Conservation (phyloP, 1,140 invertebrate species). For the Ips typographus region DNA sequence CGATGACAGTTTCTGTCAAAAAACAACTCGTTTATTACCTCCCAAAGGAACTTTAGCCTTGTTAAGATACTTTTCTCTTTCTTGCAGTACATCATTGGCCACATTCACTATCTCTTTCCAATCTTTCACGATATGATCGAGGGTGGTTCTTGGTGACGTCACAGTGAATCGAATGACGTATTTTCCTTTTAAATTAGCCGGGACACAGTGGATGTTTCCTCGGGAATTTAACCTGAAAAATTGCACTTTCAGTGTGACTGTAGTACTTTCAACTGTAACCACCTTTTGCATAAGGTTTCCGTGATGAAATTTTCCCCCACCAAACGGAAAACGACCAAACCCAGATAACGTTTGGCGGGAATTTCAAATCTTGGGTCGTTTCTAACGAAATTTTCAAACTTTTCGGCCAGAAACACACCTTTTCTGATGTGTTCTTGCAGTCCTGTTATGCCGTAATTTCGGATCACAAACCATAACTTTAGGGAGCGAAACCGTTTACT, state of each 20-base stretch:
- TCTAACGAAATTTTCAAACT: conserved; percentile 82
- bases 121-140: conserved; percentile 84
- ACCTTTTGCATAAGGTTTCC: conserved; percentile 77
- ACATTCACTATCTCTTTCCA: conserved; percentile 86
- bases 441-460: conserved; percentile 85
- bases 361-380: conserved; percentile 88
- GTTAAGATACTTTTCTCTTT: conserved; percentile 51
- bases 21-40: too few relatives aligned
- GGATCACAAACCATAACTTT: conserved; percentile 96
- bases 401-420: conserved; percentile 78
- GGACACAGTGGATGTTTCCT: conserved; percentile 87
- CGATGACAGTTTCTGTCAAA: too few relatives aligned
- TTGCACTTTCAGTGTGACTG: too few relatives aligned
- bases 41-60: conserved; percentile 71
- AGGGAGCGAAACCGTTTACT: conserved; percentile 93
- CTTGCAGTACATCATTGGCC: conserved; percentile 70
- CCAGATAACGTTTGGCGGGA: conserved; percentile 81
- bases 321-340: conserved; percentile 90
- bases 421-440: conserved; percentile 91
- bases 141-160: conserved; percentile 87
- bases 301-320: conserved; percentile 81
- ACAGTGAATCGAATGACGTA: conserved; percentile 92
- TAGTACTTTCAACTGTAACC: too few relatives aligned
- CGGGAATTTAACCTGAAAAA: conserved; percentile 72
- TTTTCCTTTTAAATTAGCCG: conserved; percentile 84